Percentiles rank a stretch among this genome's conserved stretches.
Conservation (phyloP, 2,888 invertebrate genomes). For the Halocaridina rubra region DNA sequence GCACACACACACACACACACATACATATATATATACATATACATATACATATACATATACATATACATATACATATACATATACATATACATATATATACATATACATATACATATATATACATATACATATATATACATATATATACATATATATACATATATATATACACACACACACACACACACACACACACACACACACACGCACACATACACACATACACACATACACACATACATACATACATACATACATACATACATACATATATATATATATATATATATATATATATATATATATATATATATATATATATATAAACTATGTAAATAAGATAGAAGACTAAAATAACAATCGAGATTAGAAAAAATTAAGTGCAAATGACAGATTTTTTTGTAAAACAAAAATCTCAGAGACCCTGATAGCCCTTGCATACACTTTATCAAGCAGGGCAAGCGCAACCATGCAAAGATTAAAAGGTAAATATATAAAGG, state of each 20-base stretch:
- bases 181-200: neutral
- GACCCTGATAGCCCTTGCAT: too few species aligned
- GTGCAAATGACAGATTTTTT: too few species aligned
- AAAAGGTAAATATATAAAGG: too few species aligned
- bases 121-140: neutral
- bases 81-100: conserved; percentile 5
- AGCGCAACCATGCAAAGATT: too few species aligned
- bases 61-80: neutral
- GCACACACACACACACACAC: neutral
- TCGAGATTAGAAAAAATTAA: too few species aligned
- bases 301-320: conserved; percentile 1
- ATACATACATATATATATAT: neutral
- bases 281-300: conserved; percentile 8
- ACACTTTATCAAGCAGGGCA: too few species aligned
- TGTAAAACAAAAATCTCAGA: too few species aligned
- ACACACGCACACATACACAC: neutral
- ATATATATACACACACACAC: neutral
- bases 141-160: neutral
- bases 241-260: neutral
- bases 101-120: conserved; percentile 2
- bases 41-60: neutral
- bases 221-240: neutral
- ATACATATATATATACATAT: neutral
- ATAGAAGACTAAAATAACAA: too few species aligned
- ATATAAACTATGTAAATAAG: too few species aligned